phyloP scores from a whole-genome alignment of 2,797 vertebrate species.

The Poecilia picta region DNA sequence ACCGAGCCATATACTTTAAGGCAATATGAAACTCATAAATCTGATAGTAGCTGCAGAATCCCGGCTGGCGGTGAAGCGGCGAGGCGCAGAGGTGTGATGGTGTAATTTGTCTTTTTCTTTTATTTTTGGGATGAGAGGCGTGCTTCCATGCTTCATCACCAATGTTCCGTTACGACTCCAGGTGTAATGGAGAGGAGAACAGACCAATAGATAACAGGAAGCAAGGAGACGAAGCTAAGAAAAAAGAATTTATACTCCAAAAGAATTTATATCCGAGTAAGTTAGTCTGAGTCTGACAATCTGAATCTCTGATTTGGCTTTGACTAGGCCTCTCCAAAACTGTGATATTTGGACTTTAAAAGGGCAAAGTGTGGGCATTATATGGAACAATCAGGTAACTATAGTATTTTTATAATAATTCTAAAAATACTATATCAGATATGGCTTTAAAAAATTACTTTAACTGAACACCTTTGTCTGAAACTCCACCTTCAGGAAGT shows the following conservation, averaged over 20 bases:
- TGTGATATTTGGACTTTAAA: neutral
- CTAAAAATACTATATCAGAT: no score
- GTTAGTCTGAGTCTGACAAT: neutral
- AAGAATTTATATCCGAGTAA: neutral
- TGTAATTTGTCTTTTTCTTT: conserved; percentile 71
- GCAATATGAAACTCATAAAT: conserved; percentile 91
- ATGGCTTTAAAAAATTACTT: no score
- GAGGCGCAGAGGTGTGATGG: conserved; percentile 47
- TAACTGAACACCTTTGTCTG: no score
- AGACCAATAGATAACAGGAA: neutral
- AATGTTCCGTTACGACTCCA: conserved; percentile 61
- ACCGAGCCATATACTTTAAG: conserved; percentile 87
- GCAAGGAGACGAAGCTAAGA: no score
- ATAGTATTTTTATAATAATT: no score
- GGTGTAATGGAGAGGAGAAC: conserved; percentile 16
- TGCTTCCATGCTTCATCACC: conserved; percentile 62
- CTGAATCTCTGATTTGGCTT: neutral
- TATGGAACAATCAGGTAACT: no score
- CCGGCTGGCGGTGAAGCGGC: conserved; percentile 49
- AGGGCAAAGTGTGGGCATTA: no score
- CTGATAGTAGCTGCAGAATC: conserved; percentile 76
- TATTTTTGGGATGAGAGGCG: conserved; percentile 59
- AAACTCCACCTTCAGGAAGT: no score
- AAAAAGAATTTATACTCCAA: no score
- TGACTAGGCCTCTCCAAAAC: neutral